A percentile compares a stretch with the other conserved stretches of the same genome.
phyloP scores from a whole-genome alignment of 2,797 vertebrate species.

The Rhinoraja longicauda region DNA sequence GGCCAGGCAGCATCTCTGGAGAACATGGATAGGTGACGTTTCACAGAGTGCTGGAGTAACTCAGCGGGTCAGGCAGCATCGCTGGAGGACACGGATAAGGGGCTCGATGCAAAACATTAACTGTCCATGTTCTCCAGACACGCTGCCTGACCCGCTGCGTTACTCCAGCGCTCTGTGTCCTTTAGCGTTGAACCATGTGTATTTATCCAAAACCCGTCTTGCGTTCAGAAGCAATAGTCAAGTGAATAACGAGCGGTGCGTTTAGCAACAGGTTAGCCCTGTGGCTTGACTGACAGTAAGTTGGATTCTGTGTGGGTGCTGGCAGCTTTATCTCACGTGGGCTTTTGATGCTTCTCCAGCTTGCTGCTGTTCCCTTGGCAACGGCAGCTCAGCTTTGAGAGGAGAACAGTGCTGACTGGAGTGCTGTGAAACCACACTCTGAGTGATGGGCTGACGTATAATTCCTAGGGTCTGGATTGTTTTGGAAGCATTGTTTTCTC shows the following conservation, averaged over 20 bases:
- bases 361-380: not conserved
- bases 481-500: not conserved
- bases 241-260: not conserved
- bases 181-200: not conserved
- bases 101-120: too few species aligned
- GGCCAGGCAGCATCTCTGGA: too few species aligned
- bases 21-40: too few species aligned
- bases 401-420: not conserved
- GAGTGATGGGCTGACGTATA: not conserved
- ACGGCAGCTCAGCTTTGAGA: constrained; percentile 2
- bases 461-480: not conserved
- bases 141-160: too few species aligned
- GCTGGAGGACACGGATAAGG: too few species aligned
- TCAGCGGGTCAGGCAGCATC: too few species aligned
- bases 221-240: not conserved
- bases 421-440: not conserved
- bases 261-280: not conserved
- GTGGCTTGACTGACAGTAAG: not conserved
- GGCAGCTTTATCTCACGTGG: not conserved
- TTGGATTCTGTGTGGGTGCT: not conserved
- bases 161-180: too few species aligned
- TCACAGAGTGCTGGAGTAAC: too few species aligned
- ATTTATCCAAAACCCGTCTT: not conserved
- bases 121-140: too few species aligned
- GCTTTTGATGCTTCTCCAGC: not conserved